These are phyloP conservation scores for Heteropelma amictum DNA, from an alignment of 2,888 invertebrate species.

Conservation along the genomic window DNA sequence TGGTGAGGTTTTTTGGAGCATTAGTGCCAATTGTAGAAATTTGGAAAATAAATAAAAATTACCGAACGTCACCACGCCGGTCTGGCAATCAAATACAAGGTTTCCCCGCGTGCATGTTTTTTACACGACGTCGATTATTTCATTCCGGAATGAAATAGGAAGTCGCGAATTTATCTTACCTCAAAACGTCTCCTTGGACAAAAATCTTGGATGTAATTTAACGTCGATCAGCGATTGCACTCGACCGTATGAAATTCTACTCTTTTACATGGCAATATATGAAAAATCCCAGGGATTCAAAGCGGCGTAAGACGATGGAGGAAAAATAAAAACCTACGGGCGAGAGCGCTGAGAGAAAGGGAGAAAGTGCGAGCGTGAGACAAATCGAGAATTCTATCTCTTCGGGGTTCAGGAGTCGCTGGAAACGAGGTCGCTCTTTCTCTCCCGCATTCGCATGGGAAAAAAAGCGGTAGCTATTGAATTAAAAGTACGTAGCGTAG, in stretches of 20 bases:
- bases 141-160: too few species aligned
- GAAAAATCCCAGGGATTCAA: slow-evolving; percentile 20
- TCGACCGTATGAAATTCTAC: slow-evolving; percentile 19
- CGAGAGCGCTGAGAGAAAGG: neutral
- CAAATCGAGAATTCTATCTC: slow-evolving; percentile 36
- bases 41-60: too few species aligned
- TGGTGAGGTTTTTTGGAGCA: too few species aligned
- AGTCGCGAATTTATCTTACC: neutral
- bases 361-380: neutral
- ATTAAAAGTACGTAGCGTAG: slow-evolving; percentile 73
- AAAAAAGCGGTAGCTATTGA: slow-evolving; percentile 72
- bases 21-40: too few species aligned
- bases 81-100: too few species aligned
- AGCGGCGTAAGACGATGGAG: slow-evolving; percentile 18
- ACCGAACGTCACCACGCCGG: too few species aligned
- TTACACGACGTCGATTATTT: too few species aligned
- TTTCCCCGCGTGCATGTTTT: too few species aligned
- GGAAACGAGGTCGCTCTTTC: slow-evolving; percentile 18
- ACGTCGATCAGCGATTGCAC: slow-evolving; percentile 11
- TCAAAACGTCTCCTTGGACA: neutral
- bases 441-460: slow-evolving; percentile 26
- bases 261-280: slow-evolving; percentile 14
- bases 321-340: neutral
- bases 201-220: slow-evolving; percentile 8
- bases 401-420: slow-evolving; percentile 21